Evolutionary conservation across 2,797 vertebrate species (phyloP).

Genomic region (Pseudochaenichthys georgianus): DNA sequence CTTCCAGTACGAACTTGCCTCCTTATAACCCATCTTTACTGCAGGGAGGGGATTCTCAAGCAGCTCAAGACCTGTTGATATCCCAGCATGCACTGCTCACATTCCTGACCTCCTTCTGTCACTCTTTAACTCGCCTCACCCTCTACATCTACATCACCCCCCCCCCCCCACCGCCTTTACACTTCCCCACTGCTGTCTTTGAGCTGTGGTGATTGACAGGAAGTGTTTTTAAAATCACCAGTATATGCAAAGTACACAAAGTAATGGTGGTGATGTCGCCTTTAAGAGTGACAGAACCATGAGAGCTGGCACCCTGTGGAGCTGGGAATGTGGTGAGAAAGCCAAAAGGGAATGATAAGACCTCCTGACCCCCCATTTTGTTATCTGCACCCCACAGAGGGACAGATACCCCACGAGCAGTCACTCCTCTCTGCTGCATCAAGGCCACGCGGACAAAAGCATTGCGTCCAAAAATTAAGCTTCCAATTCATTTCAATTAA

Average conservation of each 20-base stretch:
- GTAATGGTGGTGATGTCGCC: constrained; percentile 22
- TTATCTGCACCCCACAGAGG: constrained; percentile 68
- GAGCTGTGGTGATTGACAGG: constrained; percentile 50
- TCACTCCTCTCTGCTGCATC: constrained; percentile 15
- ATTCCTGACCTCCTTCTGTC: constrained; percentile 86
- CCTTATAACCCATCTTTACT: constrained; percentile 73
- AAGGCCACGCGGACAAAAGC: not conserved
- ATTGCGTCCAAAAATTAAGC: not conserved
- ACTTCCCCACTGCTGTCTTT: constrained; percentile 26
- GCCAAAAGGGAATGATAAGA: constrained; percentile 68
- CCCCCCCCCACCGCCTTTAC: constrained; percentile 6
- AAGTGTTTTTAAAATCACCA: constrained; percentile 33
- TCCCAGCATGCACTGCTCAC: constrained; percentile 79
- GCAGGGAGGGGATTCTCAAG: constrained; percentile 57
- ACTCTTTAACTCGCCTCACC: constrained; percentile 72
- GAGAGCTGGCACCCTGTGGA: constrained; percentile 56
- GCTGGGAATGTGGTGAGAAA: constrained; percentile 63
- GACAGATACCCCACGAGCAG: constrained; percentile 30
- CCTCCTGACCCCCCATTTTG: constrained; percentile 40
- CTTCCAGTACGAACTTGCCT: constrained; percentile 77
- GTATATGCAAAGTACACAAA: not conserved
- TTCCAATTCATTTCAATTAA: constrained; percentile 4
- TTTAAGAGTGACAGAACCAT: constrained; percentile 31
- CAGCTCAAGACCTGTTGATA: constrained; percentile 75
- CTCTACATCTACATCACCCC: constrained; percentile 42